These are phyloP conservation scores for Octopus sinensis DNA, from an alignment of 1,140 invertebrate genomes.

Conservation along the genomic window DNA sequence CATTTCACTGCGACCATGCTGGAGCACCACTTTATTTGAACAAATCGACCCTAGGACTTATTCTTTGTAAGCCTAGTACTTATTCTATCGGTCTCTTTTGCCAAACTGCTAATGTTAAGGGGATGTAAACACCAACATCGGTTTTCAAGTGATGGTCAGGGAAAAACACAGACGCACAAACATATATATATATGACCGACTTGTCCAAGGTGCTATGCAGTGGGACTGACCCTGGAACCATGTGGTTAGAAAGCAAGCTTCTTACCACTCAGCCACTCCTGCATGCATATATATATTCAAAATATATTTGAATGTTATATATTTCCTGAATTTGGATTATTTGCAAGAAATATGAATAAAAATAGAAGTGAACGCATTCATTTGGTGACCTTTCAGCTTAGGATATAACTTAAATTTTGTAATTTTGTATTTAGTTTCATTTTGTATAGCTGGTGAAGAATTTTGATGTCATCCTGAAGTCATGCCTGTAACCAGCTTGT, in stretches of 20 bases:
- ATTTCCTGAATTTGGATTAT: background rate
- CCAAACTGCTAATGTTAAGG: background rate
- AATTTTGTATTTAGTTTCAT: background rate
- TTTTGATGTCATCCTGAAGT: background rate
- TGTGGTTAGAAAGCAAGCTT: too few species aligned
- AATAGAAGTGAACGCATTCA: background rate
- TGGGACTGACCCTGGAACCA: too few species aligned
- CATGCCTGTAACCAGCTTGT: background rate
- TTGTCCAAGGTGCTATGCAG: too few species aligned
- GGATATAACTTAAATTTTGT: background rate
- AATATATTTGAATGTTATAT: background rate
- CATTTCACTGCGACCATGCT: background rate
- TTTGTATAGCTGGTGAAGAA: background rate
- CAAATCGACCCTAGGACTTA: background rate
- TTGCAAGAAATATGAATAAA: background rate
- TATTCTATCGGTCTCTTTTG: background rate
- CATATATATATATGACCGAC: background rate
- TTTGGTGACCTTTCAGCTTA: background rate
- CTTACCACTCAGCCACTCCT: too few species aligned
- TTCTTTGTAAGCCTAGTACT: background rate
- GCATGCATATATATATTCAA: background rate
- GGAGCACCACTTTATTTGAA: background rate
- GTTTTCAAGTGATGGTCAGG: background rate
- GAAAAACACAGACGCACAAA: background rate
- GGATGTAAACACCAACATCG: background rate